Base-by-base conservation (phyloP, 1,140 invertebrate genomes). In the Ylistrum balloti region DNA sequence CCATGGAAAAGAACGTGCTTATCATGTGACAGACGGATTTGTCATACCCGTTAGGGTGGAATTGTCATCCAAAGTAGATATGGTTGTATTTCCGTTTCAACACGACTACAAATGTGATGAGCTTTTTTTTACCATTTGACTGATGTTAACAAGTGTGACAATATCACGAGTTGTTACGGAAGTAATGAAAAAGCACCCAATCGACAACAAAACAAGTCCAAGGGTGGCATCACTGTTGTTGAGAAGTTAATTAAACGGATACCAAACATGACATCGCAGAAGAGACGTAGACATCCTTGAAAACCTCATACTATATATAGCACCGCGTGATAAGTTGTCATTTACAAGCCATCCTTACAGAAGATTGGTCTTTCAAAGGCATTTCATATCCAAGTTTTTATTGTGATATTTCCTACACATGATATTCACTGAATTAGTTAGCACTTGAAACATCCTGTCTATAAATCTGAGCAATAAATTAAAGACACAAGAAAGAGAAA, bases 301-400 rank as follows among this genome's bases (percentile, higher is more conserved):
- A 28, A 5, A 28, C 56, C 56, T 17, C 56, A n/a, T n/a, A n/a
- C n/a, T 11, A 28, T n/a, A 7, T 74, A 5, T 74, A 74, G 17
- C n/a, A 28, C 2, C 22, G n/a, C 56, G 56, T 74, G 56, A 28
- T 74, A n/a, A 74, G 5, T 1, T 17, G 9, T 28, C 56, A n/a
- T 74, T 74, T 74, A 74, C 56, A 28, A 7, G 56, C n/a, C 56
- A 74, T 1, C 5, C 56, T 5, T 74, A 17, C 56, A 5, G 22
- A 28, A 74, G 56, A 74, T 28, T 74, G 56, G 56, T 28, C 56
- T 74, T 74, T 74, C n/a, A 74, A 74, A 74, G 56, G 56, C 56
- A 74, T 74, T 74, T n/a, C 56, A 74, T 74, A 74, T 74, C 56
- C 56, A 7, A 3, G 56, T 74, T 74, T 28, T 28, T 17, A 74